Conservation (phyloP, 2,888 invertebrate species). For the Caenorhabditis sp. region DNA sequence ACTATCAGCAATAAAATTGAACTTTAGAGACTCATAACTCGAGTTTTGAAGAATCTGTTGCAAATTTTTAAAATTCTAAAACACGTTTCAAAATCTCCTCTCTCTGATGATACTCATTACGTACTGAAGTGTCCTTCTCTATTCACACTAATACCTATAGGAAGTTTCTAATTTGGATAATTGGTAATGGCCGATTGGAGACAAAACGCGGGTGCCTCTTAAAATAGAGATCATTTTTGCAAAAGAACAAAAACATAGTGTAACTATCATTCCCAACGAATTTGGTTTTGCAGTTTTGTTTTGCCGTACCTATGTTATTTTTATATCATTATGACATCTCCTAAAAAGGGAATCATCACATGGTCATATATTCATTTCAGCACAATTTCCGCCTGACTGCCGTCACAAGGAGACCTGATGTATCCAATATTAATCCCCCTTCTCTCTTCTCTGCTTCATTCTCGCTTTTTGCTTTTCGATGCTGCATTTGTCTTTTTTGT, state of each 20-base stretch:
- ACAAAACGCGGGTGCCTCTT: too few relatives aligned
- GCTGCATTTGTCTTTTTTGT: neutral
- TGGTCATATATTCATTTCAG: slow-evolving; percentile 21
- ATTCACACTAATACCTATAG: too few relatives aligned
- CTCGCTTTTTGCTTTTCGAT: neutral
- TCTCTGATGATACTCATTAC: too few relatives aligned
- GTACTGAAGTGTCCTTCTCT: too few relatives aligned
- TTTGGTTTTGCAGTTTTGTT: neutral
- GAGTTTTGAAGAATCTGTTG: too few relatives aligned
- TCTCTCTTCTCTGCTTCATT: slow-evolving; percentile 6
- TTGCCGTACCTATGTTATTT: slow-evolving; percentile 2
- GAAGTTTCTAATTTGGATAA: neutral
- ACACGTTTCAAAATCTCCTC: too few relatives aligned
- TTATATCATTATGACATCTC: neutral
- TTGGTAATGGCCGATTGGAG: too few relatives aligned
- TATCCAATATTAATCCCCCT: neutral
- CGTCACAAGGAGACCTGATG: slow-evolving; percentile 1
- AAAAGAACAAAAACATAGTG: neutral
- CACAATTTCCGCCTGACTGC: slow-evolving; percentile 24
- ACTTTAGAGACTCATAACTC: too few relatives aligned
- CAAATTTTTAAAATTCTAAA: too few relatives aligned
- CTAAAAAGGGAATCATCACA: neutral
- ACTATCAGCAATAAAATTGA: too few relatives aligned
- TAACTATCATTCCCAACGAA: neutral
- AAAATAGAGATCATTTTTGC: neutral